These are phyloP conservation scores for Danaus chrysippus DNA, from an alignment of 2,888 invertebrate genomes.

Conservation along the genomic window DNA sequence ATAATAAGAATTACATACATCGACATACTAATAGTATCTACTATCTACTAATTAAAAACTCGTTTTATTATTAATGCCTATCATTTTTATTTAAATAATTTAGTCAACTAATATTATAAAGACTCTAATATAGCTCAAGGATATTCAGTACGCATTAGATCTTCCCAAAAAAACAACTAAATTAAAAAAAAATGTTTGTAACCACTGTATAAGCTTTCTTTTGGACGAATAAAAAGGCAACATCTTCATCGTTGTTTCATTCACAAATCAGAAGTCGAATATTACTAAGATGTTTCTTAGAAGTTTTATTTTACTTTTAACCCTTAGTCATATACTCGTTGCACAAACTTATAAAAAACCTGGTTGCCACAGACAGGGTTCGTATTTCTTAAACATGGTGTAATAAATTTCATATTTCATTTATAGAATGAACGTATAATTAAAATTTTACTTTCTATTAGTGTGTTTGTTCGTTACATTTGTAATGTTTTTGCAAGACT, in stretches of 20 bases:
- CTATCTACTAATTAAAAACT: no score
- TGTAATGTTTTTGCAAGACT: no score
- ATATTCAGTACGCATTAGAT: neutral
- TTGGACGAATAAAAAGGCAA: conserved; percentile 12
- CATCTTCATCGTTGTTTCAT: conserved; percentile 12
- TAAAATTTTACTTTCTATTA: neutral
- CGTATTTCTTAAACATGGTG: conserved; percentile 40
- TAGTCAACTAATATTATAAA: neutral
- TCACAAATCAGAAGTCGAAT: conserved; percentile 10
- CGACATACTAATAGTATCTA: no score
- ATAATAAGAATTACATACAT: no score
- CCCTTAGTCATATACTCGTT: conserved; percentile 61
- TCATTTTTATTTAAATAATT: no score
- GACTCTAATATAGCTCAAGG: neutral
- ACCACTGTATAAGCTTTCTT: conserved; percentile 16
- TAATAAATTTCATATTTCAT: neutral
- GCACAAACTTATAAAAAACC: conserved; percentile 83
- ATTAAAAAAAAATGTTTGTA: conserved; percentile 8
- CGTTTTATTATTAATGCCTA: no score
- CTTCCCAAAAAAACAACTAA: neutral
- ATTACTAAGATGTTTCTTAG: conserved; percentile 49
- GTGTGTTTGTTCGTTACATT: no score
- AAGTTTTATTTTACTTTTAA: conserved; percentile 51
- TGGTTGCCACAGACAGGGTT: conserved; percentile 89
- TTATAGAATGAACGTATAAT: neutral